Base-by-base conservation (phyloP, 64 coral and sea anemone genomes). In the Pocillopora damicornis region DNA sequence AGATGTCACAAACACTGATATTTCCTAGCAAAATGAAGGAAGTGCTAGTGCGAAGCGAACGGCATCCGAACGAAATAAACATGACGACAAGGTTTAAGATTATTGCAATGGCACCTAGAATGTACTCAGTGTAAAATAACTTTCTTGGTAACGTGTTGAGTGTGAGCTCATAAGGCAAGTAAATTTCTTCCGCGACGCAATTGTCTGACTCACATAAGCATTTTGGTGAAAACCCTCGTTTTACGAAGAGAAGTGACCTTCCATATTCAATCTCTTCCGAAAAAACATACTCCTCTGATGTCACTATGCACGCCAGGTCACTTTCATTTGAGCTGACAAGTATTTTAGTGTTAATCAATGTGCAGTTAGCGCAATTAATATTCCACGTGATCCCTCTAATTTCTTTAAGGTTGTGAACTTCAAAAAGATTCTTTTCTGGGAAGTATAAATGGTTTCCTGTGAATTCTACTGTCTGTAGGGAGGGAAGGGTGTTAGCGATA, bases 61-160 rank as follows among this genome's bases (percentile, higher is more conserved):
- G 37, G 12, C 71, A 78, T 17, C 75, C 71, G 15, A 63, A 75
- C 16, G 37, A 77, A 62, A 83, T 86, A 16, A 86, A 69, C 10
- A 73, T 61, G 25, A 86, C 89, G n/a, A 86, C 38, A 6, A 91
- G 16, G 57, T 91, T 91, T 56, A 78, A 12, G 58, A 64, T 18
- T 6, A 91, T 25, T 34, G 89, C 81, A 63, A 71, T 37, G 38
- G 10, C 13, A 17, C 89, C 89, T 15, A 91, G 26, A 20, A 86
- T 38, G 60, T 91, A 91, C 74, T 91, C 89, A 58, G 79, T 42
- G 57, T 91, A 86, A 79, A 91, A 91, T 11, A 91, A 42, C 13
- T 79, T 69, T 65, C 89, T 86, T 22, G 79, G 77, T 11, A 91
- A 18, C 14, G 22, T 74, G 51, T 91, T 91, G 16, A 91, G 75